Evolutionary conservation across 2,113 vertebrate genomes (phyloP), one percentile per base, ranked within the genome.

Genomic region (Tragulus kanchil): DNA sequence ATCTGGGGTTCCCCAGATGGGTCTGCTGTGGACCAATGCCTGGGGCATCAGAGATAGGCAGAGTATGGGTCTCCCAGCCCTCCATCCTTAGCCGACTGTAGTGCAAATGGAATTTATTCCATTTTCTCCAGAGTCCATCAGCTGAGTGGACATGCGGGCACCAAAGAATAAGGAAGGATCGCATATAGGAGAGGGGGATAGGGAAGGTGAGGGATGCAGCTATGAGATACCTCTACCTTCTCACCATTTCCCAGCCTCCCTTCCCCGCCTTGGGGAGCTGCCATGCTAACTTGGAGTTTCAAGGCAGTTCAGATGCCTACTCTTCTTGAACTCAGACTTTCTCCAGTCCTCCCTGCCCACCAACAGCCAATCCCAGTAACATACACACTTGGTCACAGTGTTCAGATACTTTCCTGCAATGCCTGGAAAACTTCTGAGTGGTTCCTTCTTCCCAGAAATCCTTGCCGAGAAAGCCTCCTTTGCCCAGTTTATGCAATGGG

Each of bases 171-270:
- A 64, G n/a, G 21, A 82, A 45, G 71, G 5, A 0, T 2, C 19
- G 0, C 0, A 1, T 26, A 23, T 1, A 12, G 45, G 17, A 31
- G 65, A 31, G 1, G 48, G 10, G 4, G 48, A 9, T 26, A 45
- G n/a, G 26, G 65, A 45, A 45, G 4, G 0, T 3, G 19, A 2
- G 0, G 1, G 19, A 7, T 2, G 10, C 23, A 26, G 48, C 59
- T 26, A 1, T 8, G 52, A 8, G 1, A 42, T 9, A 28, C 59
- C n/a, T 10, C 59, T 8, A 15, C 23, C 59, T 31, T 56, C 83
- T 1, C 83, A 7, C 50, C 3, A 0, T 11, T 69, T 64, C 62
- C 69, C 25, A 67, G 67, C 31, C 50, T 91, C 64, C 23, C 61
- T 58, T 31, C 69, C 85, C 73, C 21, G 6, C 28, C 17, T 26